A percentile compares a stretch with the other conserved stretches of the same genome.
These are phyloP conservation scores for Raja brachyura DNA, from an alignment of 2,113 vertebrate genomes.

Conservation along the genomic window DNA sequence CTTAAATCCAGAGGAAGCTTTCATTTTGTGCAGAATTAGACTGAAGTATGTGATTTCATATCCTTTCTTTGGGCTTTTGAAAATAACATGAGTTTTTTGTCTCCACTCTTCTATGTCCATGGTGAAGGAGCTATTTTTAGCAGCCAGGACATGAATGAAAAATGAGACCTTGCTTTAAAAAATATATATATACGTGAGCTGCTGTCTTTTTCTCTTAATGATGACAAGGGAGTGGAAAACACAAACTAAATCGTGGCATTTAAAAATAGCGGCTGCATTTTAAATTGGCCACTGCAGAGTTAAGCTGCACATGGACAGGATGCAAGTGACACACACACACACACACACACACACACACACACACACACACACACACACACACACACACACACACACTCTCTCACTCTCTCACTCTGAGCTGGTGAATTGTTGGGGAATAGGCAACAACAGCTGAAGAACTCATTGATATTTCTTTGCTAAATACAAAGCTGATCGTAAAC, in stretches of 20 bases:
- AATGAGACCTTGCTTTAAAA: not conserved
- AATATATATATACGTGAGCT: not conserved
- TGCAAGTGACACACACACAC: not conserved
- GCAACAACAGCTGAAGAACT: not conserved
- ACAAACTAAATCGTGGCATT: slow-evolving; percentile 11
- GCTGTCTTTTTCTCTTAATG: not conserved
- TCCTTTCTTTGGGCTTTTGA: slow-evolving; percentile 6
- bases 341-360: not conserved
- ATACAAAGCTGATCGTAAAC: not conserved
- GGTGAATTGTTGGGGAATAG: not conserved
- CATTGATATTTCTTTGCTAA: not conserved
- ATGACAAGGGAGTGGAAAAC: slow-evolving; percentile 8
- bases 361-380: too few relatives aligned
- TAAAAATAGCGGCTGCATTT: slow-evolving; percentile 21
- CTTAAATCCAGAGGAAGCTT: not conserved
- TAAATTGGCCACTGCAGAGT: not conserved
- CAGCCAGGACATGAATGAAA: slow-evolving; percentile 14
- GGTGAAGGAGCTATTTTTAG: slow-evolving; percentile 18
- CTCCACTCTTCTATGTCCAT: not conserved
- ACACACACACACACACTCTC: too few relatives aligned
- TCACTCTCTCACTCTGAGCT: not conserved
- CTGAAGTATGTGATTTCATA: not conserved
- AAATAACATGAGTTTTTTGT: not conserved
- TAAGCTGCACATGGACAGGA: not conserved
- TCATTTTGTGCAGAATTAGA: not conserved